phyloP scores from a whole-genome alignment of 1,140 invertebrate genomes.

The Pomacea maculata region DNA sequence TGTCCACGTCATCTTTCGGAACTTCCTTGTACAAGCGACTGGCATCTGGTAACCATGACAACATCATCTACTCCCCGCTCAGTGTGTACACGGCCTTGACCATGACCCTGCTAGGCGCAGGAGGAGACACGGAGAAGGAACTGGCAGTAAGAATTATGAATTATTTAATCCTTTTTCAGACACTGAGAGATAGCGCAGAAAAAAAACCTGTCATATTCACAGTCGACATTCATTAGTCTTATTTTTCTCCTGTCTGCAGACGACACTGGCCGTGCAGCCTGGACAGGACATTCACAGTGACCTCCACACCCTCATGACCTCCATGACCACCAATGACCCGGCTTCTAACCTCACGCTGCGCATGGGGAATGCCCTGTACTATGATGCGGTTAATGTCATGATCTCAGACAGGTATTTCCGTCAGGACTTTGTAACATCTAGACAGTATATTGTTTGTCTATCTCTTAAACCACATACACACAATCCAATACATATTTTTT shows the following conservation, averaged over 20 bases:
- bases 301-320: background rate
- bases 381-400: background rate
- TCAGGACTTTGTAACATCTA: too few species aligned
- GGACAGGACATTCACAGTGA: background rate
- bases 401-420: background rate
- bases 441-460: too few species aligned
- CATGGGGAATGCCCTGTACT: background rate
- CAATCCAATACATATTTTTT: too few species aligned
- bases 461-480: too few species aligned
- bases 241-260: background rate
- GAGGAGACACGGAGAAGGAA: background rate
- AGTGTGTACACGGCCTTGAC: constrained; percentile 5
- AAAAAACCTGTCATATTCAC: too few species aligned
- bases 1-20: constrained; percentile 9
- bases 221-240: background rate
- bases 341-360: background rate
- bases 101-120: background rate
- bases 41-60: constrained; percentile 3
- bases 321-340: background rate
- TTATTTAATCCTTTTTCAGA: too few species aligned
- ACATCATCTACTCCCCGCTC: constrained; percentile 12
- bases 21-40: background rate
- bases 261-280: background rate
- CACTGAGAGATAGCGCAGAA: too few species aligned
- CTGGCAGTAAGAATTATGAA: background rate